Evolutionary conservation across 2,113 vertebrate genomes (phyloP).

Genomic region (Leucosticte australis): DNA sequence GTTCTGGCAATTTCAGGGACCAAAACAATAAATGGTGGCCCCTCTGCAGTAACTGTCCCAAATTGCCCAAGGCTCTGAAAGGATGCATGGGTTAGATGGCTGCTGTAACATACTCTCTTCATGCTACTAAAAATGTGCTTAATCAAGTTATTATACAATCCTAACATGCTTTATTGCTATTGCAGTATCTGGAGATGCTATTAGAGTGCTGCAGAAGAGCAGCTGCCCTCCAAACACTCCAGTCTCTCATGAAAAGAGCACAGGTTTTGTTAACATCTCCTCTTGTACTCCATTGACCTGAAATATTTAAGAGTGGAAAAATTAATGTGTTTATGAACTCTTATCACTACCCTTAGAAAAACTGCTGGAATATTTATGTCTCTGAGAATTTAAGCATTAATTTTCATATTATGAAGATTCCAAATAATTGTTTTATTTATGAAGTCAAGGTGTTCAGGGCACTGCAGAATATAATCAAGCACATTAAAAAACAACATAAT

Average conservation of each 20-base stretch:
- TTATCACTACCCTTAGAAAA: neutral
- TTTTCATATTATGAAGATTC: constrained; percentile 11
- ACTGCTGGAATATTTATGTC: neutral
- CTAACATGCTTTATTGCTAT: neutral
- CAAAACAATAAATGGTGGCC: neutral
- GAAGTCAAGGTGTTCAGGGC: constrained; percentile 25
- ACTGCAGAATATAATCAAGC: constrained; percentile 20
- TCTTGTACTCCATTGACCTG: neutral
- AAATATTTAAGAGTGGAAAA: neutral
- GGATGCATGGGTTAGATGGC: neutral
- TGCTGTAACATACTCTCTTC: neutral
- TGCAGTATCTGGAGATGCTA: neutral
- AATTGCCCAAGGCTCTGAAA: neutral
- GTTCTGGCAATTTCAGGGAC: neutral
- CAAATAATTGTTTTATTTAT: constrained; percentile 29
- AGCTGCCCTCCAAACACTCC: neutral
- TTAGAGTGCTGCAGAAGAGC: neutral
- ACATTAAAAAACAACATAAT: constrained; percentile 27
- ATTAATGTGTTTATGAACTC: neutral
- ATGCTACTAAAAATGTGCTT: neutral
- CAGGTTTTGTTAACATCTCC: constrained; percentile 1
- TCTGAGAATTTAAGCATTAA: constrained; percentile 34
- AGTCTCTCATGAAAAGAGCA: neutral
- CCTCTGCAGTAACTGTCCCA: neutral
- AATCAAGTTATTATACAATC: neutral